Evolutionary conservation across 1,140 invertebrate species (phyloP).

Genomic region (Nephila pilipes): DNA sequence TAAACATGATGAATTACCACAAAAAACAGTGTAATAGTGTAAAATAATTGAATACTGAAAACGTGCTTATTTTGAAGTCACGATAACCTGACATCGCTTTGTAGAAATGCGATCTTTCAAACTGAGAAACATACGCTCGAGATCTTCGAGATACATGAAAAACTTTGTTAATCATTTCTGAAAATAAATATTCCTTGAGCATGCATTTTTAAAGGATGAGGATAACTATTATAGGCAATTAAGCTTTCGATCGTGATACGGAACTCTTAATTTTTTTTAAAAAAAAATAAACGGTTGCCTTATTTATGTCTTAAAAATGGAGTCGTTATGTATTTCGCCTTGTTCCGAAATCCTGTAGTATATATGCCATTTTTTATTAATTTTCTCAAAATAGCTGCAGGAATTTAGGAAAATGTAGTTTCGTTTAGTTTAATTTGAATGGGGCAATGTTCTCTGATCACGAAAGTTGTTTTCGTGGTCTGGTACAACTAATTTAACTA

Average conservation of each 20-base stretch:
- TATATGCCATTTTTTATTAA: background rate
- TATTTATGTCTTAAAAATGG: background rate
- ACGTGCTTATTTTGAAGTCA: background rate
- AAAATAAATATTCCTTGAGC: conserved; percentile 8
- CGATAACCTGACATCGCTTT: background rate
- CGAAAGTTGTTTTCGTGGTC: no score
- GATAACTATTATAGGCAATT: conserved; percentile 42
- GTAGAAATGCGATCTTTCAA: conserved; percentile 10
- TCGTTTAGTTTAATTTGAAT: background rate
- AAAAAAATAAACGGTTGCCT: background rate
- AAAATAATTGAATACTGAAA: conserved; percentile 21
- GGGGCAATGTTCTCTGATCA: no score
- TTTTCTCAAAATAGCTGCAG: background rate
- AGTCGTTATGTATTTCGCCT: background rate
- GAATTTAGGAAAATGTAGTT: background rate
- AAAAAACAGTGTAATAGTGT: background rate
- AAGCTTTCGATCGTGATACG: conserved; percentile 1
- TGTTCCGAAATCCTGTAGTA: background rate
- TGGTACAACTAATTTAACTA: no score
- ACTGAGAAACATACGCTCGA: background rate
- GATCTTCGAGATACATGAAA: background rate
- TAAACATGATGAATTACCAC: conserved; percentile 29
- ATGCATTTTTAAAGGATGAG: conserved; percentile 1
- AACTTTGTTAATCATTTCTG: conserved; percentile 32
- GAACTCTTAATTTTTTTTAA: background rate